Base-by-base conservation (phyloP, 2,888 invertebrate species). In the Maniola hyperantus region DNA sequence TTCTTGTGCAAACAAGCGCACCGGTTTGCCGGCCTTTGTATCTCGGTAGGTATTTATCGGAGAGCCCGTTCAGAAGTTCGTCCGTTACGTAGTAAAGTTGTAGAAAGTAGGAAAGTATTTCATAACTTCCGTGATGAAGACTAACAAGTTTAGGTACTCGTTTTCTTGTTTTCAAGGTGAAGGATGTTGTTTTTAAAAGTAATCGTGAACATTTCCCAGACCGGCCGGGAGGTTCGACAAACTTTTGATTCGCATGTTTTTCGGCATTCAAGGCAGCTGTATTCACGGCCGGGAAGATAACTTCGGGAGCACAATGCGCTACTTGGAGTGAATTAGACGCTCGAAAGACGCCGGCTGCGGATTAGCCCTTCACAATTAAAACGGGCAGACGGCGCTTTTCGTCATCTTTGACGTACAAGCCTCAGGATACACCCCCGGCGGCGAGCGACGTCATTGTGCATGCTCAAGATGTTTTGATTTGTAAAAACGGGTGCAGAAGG, bases 1-100 rank as follows among this genome's bases (percentile, higher is more conserved):
- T 89, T 85, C 79, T 80, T 87, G 91, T 84, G 89, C 84, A 79
- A 83, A 79, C 80, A 84, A 86, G 82, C 88, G 84, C 82, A 84
- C 81, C 76, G 82, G 82, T 79, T 82, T 77, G 82, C 77, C 76
- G 79, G 77, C 80, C 89, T 90, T 91, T 89, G 87, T 89, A 79
- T 75, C 75, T 72, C 70, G 65, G 69, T 71, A 73, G 73, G 71
- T 77, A 77, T 79, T 75, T 82, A 79, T 79, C 77, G 72, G 64
- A 62, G 70, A 72, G 66, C 68, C 73, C 77, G 74, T 76, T 77
- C 74, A 76, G 76, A 80, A 78, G 70, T 76, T 73, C 66, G 71
- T 51, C 57, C 51, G 62, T 74, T 75, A 69, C 74, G 75, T 70
- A 75, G 76, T 71, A 72, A 76, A 70, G 62, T 76, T 69, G 11